phyloP scores from a whole-genome alignment of 2,888 invertebrate genomes.

The Archips crataeganus region DNA sequence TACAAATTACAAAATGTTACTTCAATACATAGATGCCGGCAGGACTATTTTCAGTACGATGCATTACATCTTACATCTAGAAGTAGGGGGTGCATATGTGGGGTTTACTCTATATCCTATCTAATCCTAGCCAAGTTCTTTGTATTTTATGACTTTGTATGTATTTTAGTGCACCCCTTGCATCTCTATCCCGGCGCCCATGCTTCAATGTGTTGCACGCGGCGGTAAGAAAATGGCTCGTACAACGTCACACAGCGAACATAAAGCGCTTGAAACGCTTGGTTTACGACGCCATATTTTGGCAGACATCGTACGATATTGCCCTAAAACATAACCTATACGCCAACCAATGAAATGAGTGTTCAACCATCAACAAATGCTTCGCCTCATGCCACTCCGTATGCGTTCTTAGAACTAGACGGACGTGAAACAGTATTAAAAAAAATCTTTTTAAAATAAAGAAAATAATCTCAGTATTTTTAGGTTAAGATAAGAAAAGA shows the following conservation, averaged over 20 bases:
- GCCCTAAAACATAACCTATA: slow-evolving; percentile 54
- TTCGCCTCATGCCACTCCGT: slow-evolving; percentile 16
- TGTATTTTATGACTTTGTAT: too few relatives aligned
- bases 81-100: too few relatives aligned
- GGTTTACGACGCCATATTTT: slow-evolving; percentile 40
- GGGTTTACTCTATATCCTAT: too few relatives aligned
- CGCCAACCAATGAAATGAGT: slow-evolving; percentile 18
- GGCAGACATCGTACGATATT: slow-evolving; percentile 52
- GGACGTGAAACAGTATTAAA: slow-evolving; percentile 25
- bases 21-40: too few relatives aligned
- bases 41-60: too few relatives aligned
- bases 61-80: too few relatives aligned
- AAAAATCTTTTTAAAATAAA: slow-evolving; percentile 4
- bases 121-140: too few relatives aligned
- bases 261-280: slow-evolving; percentile 52
- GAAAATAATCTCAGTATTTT: slow-evolving; percentile 8
- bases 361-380: slow-evolving; percentile 18
- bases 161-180: too few relatives aligned
- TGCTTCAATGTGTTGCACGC: too few relatives aligned
- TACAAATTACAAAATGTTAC: too few relatives aligned
- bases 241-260: neutral
- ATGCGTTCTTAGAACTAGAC: slow-evolving; percentile 4
- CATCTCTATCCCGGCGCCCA: too few relatives aligned
- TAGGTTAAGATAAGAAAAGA: slow-evolving; percentile 20
- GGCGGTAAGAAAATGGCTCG: neutral